These are phyloP conservation scores for Pterostichus niger DNA, from an alignment of 2,888 invertebrate species.

Conservation along the genomic window DNA sequence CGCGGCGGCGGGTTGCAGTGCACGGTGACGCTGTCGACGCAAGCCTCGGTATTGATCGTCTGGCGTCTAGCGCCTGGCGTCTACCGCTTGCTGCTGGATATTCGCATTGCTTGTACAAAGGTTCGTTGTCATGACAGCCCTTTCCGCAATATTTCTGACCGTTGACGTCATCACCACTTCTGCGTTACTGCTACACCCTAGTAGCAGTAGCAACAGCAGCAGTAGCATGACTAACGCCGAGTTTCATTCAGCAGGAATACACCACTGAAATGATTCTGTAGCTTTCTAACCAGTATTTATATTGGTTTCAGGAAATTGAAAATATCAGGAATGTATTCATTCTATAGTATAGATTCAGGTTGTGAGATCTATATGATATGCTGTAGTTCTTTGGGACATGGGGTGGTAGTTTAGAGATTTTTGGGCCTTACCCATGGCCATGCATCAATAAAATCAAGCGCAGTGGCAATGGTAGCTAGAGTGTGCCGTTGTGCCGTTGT, in stretches of 20 bases:
- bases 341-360: too few species aligned
- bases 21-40: neutral
- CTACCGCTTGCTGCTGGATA: slow-evolving; percentile 52
- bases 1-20: slow-evolving; percentile 13
- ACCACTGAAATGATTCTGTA: neutral
- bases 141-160: slow-evolving; percentile 76
- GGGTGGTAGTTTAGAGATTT: neutral
- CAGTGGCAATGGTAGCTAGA: neutral
- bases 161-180: slow-evolving; percentile 73
- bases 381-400: too few species aligned
- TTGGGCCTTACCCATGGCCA: neutral
- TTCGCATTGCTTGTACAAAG: slow-evolving; percentile 57
- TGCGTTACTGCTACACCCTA: slow-evolving; percentile 28
- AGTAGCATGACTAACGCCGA: neutral
- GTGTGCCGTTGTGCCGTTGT: neutral
- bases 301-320: too few species aligned
- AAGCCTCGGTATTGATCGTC: slow-evolving; percentile 32
- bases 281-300: neutral
- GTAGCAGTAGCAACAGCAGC: neutral
- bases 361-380: too few species aligned
- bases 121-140: slow-evolving; percentile 74
- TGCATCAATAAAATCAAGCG: slow-evolving; percentile 16
- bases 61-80: slow-evolving; percentile 16
- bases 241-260: slow-evolving; percentile 9
- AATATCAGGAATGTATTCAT: too few species aligned